These are phyloP conservation scores for Zaprionus inermis DNA, from an alignment of 1,140 invertebrate species.

Conservation along the genomic window DNA sequence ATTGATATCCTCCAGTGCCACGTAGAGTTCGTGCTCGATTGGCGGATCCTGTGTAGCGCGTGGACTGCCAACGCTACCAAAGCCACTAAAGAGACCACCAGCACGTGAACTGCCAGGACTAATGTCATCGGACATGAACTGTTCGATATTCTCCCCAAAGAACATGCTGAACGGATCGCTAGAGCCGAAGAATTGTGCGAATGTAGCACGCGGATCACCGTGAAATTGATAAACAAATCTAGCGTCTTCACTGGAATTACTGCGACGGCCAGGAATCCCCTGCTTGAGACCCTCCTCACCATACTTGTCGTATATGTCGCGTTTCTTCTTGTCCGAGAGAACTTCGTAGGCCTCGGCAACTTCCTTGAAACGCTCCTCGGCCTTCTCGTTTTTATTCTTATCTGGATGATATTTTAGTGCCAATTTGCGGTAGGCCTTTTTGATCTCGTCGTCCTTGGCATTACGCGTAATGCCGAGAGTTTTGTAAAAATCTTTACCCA, in stretches of 20 bases:
- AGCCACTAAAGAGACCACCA: neutral
- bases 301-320: slow-evolving; percentile 97
- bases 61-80: slow-evolving; percentile 29
- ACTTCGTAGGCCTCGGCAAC: slow-evolving; percentile 94
- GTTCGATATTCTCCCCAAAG: slow-evolving; percentile 61
- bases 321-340: slow-evolving; percentile 93
- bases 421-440: slow-evolving; percentile 93
- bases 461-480: slow-evolving; percentile 93
- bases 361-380: slow-evolving; percentile 94
- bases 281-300: slow-evolving; percentile 95
- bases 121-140: slow-evolving; percentile 83
- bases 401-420: slow-evolving; percentile 96
- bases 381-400: slow-evolving; percentile 95
- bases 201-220: slow-evolving; percentile 92
- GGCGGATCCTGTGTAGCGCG: slow-evolving; percentile 88
- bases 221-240: slow-evolving; percentile 89
- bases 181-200: slow-evolving; percentile 90
- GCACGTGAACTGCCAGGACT: slow-evolving; percentile 57
- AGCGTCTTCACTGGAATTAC: slow-evolving; percentile 90
- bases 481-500: slow-evolving; percentile 86
- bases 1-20: slow-evolving; percentile 91
- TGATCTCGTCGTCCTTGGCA: slow-evolving; percentile 93
- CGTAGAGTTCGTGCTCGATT: slow-evolving; percentile 93
- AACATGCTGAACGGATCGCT: slow-evolving; percentile 84
- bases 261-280: slow-evolving; percentile 93